phyloP scores from a whole-genome alignment of 2,888 invertebrate genomes.

The Trissoscelio sp. region DNA sequence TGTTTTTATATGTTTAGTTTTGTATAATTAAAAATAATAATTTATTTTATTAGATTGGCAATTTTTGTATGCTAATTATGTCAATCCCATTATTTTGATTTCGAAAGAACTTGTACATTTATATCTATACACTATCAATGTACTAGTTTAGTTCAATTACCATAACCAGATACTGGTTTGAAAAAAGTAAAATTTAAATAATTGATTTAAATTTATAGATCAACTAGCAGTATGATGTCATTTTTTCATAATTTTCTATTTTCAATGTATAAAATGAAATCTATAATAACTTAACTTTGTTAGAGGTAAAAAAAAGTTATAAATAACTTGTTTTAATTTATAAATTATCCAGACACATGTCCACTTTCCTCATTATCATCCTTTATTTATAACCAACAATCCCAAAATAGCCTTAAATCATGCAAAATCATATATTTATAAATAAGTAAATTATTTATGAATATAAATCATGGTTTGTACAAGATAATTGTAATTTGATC shows the following conservation, averaged over 20 bases:
- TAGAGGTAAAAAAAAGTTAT: too few relatives aligned
- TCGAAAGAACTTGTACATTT: neutral
- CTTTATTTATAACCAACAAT: neutral
- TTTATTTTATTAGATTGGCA: too few relatives aligned
- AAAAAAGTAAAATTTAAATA: neutral
- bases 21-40: neutral
- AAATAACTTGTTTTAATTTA: too few relatives aligned
- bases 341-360: neutral
- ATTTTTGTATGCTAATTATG: neutral
- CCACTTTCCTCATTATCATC: neutral
- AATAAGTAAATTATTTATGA: slow-evolving; percentile 19
- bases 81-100: neutral
- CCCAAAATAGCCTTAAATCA: neutral
- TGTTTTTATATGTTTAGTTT: neutral
- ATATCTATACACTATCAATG: neutral
- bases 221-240: neutral
- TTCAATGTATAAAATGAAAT: neutral
- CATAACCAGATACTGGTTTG: slow-evolving; percentile 3
- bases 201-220: slow-evolving; percentile 11
- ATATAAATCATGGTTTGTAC: neutral
- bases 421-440: slow-evolving; percentile 19
- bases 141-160: neutral
- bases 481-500: slow-evolving; percentile 14
- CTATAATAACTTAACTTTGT: neutral
- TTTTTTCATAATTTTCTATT: neutral